Percentiles rank a stretch among this genome's conserved stretches.
Conservation (phyloP, 2,113 vertebrate species). For the Toxostoma redivivum region DNA sequence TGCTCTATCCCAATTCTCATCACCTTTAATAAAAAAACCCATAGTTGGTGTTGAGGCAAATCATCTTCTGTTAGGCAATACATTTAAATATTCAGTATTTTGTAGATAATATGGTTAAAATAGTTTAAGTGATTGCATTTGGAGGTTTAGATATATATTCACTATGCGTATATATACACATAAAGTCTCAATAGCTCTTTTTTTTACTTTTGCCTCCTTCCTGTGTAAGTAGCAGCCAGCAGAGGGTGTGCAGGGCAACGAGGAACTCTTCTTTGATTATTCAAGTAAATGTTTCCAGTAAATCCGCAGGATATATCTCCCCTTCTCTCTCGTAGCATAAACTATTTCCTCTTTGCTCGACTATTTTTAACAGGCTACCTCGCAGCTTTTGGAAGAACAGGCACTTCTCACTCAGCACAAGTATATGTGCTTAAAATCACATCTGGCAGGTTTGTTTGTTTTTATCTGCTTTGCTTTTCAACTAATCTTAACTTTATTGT, state of each 20-base stretch:
- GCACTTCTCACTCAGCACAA: not conserved
- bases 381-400: not conserved
- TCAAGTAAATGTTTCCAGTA: not conserved
- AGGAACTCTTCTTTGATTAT: not conserved
- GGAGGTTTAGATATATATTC: not conserved
- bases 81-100: not conserved
- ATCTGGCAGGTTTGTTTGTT: not conserved
- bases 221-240: not conserved
- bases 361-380: not conserved
- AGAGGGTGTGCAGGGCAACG: slow-evolving; percentile 1
- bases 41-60: not conserved
- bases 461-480: not conserved
- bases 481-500: not conserved
- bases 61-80: not conserved
- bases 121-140: not conserved
- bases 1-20: not conserved
- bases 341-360: not conserved
- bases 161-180: not conserved
- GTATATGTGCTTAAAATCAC: not conserved
- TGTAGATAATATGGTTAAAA: not conserved
- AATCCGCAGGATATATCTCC: not conserved
- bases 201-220: not conserved
- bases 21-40: not conserved
- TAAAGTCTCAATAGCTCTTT: not conserved
- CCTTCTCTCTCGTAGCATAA: not conserved